A percentile compares a stretch with the other conserved stretches of the same genome.
Evolutionary conservation across 2,113 vertebrate species (phyloP).

Genomic region (Hydrochoerus hydrochaeris): DNA sequence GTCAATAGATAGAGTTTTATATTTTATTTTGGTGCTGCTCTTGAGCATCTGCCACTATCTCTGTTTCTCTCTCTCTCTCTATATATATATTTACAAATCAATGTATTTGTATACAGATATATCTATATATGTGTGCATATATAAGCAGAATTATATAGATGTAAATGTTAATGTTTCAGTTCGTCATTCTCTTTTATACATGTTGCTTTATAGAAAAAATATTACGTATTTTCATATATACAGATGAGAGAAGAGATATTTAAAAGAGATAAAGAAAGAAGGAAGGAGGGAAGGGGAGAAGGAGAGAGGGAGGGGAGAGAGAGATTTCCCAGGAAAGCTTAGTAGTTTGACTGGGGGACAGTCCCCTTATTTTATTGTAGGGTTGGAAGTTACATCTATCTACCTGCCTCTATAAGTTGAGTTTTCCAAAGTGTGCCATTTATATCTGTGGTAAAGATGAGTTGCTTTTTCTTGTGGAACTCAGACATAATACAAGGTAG

Average conservation of each 20-base stretch:
- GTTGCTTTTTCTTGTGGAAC: neutral
- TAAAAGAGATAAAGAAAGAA: fast-evolving
- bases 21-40: neutral
- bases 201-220: neutral
- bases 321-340: neutral
- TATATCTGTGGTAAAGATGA: neutral
- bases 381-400: neutral
- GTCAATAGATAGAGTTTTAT: neutral
- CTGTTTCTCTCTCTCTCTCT: neutral
- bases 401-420: neutral
- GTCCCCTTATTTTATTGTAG: neutral
- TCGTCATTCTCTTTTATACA: neutral
- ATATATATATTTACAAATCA: neutral
- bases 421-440: neutral
- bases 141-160: neutral
- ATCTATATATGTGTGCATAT: neutral
- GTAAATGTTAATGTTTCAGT: neutral
- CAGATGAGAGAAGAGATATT: neutral
- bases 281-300: fast-evolving
- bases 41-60: neutral
- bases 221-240: neutral
- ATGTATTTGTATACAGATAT: neutral
- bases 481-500: neutral
- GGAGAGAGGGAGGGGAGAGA: too few relatives aligned
- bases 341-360: neutral